Conservation (phyloP, 2,888 invertebrate genomes). For the Odontothrips loti region DNA sequence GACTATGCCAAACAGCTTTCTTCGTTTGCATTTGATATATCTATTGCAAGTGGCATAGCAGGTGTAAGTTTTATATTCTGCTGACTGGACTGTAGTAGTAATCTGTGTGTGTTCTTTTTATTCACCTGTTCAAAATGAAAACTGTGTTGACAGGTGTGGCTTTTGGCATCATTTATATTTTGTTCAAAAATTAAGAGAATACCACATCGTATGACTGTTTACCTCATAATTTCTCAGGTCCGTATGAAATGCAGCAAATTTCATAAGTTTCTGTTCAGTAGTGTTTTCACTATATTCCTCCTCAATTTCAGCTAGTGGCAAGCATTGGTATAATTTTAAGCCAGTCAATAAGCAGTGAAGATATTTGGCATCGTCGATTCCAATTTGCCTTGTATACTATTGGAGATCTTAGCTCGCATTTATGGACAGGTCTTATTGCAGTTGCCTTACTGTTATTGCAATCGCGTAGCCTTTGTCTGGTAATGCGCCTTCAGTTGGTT, state of each 20-base stretch:
- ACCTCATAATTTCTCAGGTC: constrained; percentile 30
- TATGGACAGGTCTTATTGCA: constrained; percentile 83
- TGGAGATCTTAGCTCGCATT: constrained; percentile 73
- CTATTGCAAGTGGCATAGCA: constrained; percentile 71
- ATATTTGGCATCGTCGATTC: constrained; percentile 61
- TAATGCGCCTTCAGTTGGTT: constrained; percentile 68
- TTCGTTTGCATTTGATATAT: constrained; percentile 76
- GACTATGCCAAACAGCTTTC: constrained; percentile 74
- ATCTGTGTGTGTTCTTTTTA: background rate
- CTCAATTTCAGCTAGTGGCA: constrained; percentile 54
- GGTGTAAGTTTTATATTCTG: constrained; percentile 51
- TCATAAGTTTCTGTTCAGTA: constrained; percentile 19
- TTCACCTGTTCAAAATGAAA: constrained; percentile 23
- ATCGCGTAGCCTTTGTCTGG: constrained; percentile 77
- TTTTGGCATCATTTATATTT: constrained; percentile 65
- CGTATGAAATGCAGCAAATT: constrained; percentile 8
- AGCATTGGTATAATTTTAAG: constrained; percentile 73
- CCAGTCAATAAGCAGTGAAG: constrained; percentile 56
- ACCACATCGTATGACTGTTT: constrained; percentile 36
- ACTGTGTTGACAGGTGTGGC: constrained; percentile 55
- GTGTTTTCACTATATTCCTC: constrained; percentile 32
- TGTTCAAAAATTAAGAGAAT: constrained; percentile 63
- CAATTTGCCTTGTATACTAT: constrained; percentile 73
- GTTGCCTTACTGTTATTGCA: constrained; percentile 75
- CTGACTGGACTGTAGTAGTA: constrained; percentile 3